Percentiles rank a stretch among this genome's conserved stretches.
Evolutionary conservation across 2,888 invertebrate genomes (phyloP).

Genomic region (Hypomecis punctinalis): DNA sequence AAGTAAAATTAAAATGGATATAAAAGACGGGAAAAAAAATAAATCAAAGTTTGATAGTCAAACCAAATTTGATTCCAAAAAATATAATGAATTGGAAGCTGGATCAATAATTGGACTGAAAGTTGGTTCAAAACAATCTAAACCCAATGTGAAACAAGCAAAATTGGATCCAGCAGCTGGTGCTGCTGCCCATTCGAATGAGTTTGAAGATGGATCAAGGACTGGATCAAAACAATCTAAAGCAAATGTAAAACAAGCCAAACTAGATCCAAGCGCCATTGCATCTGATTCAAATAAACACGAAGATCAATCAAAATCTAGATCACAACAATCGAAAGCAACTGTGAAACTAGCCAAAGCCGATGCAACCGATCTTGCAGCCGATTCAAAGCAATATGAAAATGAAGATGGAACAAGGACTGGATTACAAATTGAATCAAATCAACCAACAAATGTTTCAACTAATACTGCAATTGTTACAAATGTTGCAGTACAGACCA

Average conservation of each 20-base stretch:
- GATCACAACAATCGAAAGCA: slow-evolving; percentile 9
- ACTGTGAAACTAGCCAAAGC: slow-evolving; percentile 15
- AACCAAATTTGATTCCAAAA: background rate
- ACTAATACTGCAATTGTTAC: no score
- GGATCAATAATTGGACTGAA: background rate
- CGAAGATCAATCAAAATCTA: background rate
- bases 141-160: background rate
- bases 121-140: background rate
- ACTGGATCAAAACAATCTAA: slow-evolving; percentile 11
- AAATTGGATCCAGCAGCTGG: background rate
- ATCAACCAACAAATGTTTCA: no score
- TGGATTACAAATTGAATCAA: slow-evolving; percentile 3
- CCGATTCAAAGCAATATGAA: background rate
- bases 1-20: background rate
- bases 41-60: slow-evolving; percentile 1
- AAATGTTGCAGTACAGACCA: no score
- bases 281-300: background rate
- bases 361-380: no score
- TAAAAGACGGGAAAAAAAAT: background rate
- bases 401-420: background rate
- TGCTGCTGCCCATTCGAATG: background rate
- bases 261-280: no score
- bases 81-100: background rate
- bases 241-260: slow-evolving; percentile 16
- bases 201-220: background rate